phyloP scores from a whole-genome alignment of 2,113 vertebrate genomes.

The Takifugu bimaculatus region DNA sequence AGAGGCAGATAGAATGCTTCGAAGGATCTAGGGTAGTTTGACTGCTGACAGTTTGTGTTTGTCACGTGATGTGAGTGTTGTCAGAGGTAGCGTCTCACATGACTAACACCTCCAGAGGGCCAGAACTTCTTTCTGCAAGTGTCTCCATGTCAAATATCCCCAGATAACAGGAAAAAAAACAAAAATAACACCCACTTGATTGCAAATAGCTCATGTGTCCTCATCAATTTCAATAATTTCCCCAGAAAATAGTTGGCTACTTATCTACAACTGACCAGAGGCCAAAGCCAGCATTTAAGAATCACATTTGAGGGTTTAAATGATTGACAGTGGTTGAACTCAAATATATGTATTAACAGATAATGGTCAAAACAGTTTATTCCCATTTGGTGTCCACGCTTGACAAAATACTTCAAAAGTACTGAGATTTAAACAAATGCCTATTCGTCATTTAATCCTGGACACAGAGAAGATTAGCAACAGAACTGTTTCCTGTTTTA shows the following conservation, averaged over 20 bases:
- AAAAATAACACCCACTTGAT: too few relatives aligned
- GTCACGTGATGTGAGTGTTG: slow-evolving; percentile 24
- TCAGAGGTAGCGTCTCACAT: slow-evolving; percentile 5
- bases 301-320: slow-evolving; percentile 10
- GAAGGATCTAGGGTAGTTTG: slow-evolving; percentile 16
- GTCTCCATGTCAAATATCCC: slow-evolving; percentile 12
- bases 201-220: too few relatives aligned
- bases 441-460: too few relatives aligned
- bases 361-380: too few relatives aligned
- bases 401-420: too few relatives aligned
- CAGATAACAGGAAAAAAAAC: not conserved
- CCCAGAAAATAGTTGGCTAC: not conserved
- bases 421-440: too few relatives aligned
- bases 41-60: slow-evolving; percentile 23
- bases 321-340: not conserved
- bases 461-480: too few relatives aligned
- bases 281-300: not conserved
- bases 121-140: not conserved
- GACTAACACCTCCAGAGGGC: not conserved
- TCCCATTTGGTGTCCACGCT: too few relatives aligned
- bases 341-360: too few relatives aligned
- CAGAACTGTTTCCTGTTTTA: slow-evolving; percentile 9
- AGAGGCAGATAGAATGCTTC: slow-evolving; percentile 38
- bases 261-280: not conserved
- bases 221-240: too few relatives aligned